These are phyloP conservation scores for Alviniconcha strummeri DNA, from an alignment of 2,888 invertebrate genomes.

Conservation along the genomic window DNA sequence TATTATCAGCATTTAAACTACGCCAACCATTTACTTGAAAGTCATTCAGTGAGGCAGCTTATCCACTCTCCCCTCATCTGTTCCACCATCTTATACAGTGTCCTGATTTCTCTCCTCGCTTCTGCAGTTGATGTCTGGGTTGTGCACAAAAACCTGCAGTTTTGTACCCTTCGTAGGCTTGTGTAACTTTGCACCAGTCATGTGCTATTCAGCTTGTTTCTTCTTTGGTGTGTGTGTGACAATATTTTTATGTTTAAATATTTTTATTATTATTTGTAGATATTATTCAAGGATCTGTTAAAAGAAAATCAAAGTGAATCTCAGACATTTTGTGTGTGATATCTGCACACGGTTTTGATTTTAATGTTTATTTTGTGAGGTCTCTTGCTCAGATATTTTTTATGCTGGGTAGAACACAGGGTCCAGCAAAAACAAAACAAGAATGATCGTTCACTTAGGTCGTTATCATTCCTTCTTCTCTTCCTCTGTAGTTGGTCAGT, in stretches of 20 bases:
- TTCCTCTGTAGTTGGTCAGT: too few species aligned
- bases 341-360: too few species aligned
- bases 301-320: slow-evolving; percentile 24
- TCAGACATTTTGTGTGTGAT: not conserved
- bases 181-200: not conserved
- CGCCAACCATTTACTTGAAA: slow-evolving; percentile 4
- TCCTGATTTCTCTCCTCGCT: too few species aligned
- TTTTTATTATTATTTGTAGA: not conserved
- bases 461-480: too few species aligned
- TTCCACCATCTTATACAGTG: not conserved
- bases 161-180: too few species aligned
- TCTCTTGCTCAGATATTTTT: not conserved
- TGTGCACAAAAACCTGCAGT: too few species aligned
- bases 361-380: too few species aligned
- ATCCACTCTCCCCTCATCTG: slow-evolving; percentile 1
- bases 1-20: slow-evolving; percentile 21
- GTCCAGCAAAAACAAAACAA: not conserved
- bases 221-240: not conserved
- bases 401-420: not conserved
- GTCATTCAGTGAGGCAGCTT: slow-evolving; percentile 28
- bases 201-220: not conserved
- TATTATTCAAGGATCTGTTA: not conserved
- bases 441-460: too few species aligned
- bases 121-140: too few species aligned
- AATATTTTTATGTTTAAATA: not conserved